These are phyloP conservation scores for Tetragonula carbonaria DNA, from an alignment of 2,888 invertebrate species.

Conservation along the genomic window DNA sequence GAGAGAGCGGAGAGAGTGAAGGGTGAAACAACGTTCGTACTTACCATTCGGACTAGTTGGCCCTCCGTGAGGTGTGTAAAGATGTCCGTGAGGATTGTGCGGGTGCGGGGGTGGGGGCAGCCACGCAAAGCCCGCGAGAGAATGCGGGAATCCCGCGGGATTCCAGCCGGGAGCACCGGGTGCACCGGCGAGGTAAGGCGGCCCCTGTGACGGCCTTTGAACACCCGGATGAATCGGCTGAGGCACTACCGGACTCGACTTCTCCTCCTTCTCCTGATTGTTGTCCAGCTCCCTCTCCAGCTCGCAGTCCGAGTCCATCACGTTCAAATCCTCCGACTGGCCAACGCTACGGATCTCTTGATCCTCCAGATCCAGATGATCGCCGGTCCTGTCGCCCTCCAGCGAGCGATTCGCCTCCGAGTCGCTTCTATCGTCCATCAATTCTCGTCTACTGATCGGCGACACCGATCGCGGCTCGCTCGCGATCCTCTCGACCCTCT, in stretches of 20 bases:
- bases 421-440: conserved; percentile 80
- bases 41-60: conserved; percentile 83
- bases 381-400: conserved; percentile 79
- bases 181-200: conserved; percentile 83
- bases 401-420: conserved; percentile 81
- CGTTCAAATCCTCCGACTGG: conserved; percentile 82
- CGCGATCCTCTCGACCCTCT: conserved; percentile 70
- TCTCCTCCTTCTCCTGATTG: conserved; percentile 80
- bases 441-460: conserved; percentile 75
- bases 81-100: conserved; percentile 85
- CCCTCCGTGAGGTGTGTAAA: conserved; percentile 81
- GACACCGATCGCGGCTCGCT: conserved; percentile 76
- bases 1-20: not conserved
- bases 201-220: conserved; percentile 86
- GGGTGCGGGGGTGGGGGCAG: conserved; percentile 87
- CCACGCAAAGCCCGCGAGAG: conserved; percentile 88
- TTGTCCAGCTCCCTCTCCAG: conserved; percentile 76
- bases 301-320: conserved; percentile 82
- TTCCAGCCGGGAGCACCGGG: conserved; percentile 82
- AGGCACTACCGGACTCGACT: conserved; percentile 87
- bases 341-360: conserved; percentile 80
- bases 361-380: conserved; percentile 80
- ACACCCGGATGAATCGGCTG: conserved; percentile 88
- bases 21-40: conserved; percentile 16
- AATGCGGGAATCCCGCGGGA: conserved; percentile 83